Evolutionary conservation across 2,888 invertebrate genomes (phyloP), one percentile per base, ranked within the genome.

Genomic region (Tetragonisca angustula): DNA sequence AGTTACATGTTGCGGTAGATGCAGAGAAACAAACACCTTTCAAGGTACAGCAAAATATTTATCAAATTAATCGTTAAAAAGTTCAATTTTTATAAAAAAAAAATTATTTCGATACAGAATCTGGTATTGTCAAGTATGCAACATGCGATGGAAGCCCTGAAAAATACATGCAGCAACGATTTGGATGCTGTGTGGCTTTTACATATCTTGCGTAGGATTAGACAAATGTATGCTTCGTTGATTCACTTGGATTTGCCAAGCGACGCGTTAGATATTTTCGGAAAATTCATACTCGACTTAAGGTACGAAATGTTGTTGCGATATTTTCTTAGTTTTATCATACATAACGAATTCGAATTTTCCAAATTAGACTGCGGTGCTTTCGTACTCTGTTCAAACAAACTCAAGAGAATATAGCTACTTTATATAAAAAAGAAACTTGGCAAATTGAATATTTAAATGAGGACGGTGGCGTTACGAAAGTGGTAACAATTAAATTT

Each of bases 391-490:
- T 98, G 87, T 97, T 99, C 79, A 97, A 97, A 91, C 97, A 98
- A 91, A 97, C 98, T 0, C 97, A 97, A 27, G 97, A 97, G 86
- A 97, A 97, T 88, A 96, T 98, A 54, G 96, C 96, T 90, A 96
- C 96, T 52, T 95, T 98, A 36, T 95, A 95, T 36, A 96, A 96
- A 54, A 96, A 96, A 88, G 99, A 99, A 95, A 97, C 96, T 0
- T 99, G 99, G 99, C 96, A 96, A 91, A 96, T 98, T 84, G 97
- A 97, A 88, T 97, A 97, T 92, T 96, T 97, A 91, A 97, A 97
- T 88, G 97, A 97, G 91, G 97, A 97, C 92, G 98, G 98, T 4
- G 98, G 98, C 24, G 97, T 98, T 19, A 98, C 98, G 0, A 96
- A 97, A 91, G 95, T 98, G 94, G 97, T 97, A 94, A 95, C 64